These are phyloP conservation scores for Prolemur simus DNA, from an alignment of 2,113 vertebrate genomes.

Conservation along the genomic window DNA sequence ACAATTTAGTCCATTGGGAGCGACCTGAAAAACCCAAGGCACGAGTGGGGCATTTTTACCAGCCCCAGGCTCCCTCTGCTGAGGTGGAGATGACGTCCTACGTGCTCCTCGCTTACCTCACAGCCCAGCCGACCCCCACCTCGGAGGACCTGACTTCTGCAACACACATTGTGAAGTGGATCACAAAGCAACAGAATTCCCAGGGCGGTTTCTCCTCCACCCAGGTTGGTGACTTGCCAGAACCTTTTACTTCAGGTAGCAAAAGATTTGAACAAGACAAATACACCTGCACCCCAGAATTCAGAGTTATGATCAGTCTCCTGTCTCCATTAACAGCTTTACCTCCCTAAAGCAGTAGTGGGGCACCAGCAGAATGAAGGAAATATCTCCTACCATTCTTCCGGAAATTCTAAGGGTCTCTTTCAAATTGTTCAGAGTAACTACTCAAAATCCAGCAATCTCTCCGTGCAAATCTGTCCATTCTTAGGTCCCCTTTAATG, in stretches of 20 bases:
- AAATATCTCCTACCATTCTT: neutral
- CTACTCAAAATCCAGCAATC: neutral
- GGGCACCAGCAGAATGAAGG: neutral
- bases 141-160: slow-evolving; percentile 73
- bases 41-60: neutral
- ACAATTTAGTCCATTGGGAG: slow-evolving; percentile 78
- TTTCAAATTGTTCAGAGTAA: neutral
- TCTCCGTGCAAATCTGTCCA: neutral
- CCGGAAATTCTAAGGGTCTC: neutral
- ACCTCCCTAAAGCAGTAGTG: neutral
- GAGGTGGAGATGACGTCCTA: slow-evolving; percentile 83
- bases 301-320: neutral
- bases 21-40: slow-evolving; percentile 71
- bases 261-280: neutral
- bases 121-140: slow-evolving; percentile 36
- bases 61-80: slow-evolving; percentile 79
- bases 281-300: neutral
- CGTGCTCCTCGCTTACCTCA: slow-evolving; percentile 77
- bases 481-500: neutral
- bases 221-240: slow-evolving; percentile 76
- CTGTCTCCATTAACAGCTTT: neutral
- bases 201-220: slow-evolving; percentile 84
- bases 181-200: slow-evolving; percentile 84
- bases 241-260: neutral
- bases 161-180: slow-evolving; percentile 74